phyloP scores from a whole-genome alignment of 2,888 invertebrate species.

The Metellina segmentata region DNA sequence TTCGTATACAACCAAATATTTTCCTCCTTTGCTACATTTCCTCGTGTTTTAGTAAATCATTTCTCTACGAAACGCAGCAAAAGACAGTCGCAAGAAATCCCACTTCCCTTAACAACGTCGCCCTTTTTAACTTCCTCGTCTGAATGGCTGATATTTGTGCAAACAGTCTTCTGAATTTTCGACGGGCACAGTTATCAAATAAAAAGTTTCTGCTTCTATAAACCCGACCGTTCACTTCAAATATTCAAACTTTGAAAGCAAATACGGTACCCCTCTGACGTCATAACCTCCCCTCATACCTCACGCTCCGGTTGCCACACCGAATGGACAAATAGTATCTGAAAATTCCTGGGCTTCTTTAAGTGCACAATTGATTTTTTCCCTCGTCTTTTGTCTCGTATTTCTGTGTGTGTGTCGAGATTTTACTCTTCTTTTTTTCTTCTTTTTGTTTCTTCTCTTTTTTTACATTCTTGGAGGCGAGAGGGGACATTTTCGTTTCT shows the following conservation, averaged over 20 bases:
- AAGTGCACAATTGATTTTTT: not conserved
- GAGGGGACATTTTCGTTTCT: too few species aligned
- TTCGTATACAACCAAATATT: too few species aligned
- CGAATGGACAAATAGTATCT: not conserved
- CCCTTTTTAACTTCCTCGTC: not conserved
- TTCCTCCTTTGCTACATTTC: too few species aligned
- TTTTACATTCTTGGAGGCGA: not conserved
- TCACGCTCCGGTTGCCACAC: not conserved
- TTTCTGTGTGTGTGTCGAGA: not conserved
- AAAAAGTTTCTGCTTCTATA: not conserved
- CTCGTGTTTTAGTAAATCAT: too few species aligned
- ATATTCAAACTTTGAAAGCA: not conserved
- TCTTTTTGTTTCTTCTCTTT: not conserved
- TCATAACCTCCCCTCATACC: not conserved
- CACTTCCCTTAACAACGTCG: not conserved
- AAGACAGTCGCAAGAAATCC: not conserved
- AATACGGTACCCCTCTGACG: not conserved
- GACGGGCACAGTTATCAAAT: not conserved
- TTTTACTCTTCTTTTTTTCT: not conserved
- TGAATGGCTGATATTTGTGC: not conserved
- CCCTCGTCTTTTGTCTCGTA: not conserved
- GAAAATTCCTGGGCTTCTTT: not conserved
- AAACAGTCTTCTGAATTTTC: not conserved
- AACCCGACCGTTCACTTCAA: not conserved
- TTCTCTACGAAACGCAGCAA: not conserved